A percentile compares a stretch with the other conserved stretches of the same genome.
phyloP scores from a whole-genome alignment of 2,888 invertebrate species.

The Achlya flavicornis region DNA sequence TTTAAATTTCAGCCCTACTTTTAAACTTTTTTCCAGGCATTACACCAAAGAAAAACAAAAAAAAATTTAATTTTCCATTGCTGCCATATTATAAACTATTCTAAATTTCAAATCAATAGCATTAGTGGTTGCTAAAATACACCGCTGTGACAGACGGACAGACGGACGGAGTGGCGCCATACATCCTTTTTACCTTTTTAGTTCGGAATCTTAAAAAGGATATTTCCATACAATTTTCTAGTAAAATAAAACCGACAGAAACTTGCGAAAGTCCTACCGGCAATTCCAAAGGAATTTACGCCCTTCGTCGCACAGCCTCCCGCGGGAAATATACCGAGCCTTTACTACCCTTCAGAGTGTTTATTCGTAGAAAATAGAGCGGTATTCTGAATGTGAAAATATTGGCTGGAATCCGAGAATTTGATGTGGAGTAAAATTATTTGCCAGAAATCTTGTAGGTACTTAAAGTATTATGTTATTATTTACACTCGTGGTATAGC shows the following conservation, averaged over 20 bases:
- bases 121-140: no score
- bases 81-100: no score
- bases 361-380: slow-evolving; percentile 5
- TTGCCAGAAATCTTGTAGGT: neutral
- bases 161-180: no score
- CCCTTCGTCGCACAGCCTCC: neutral
- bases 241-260: neutral
- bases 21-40: no score
- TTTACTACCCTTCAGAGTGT: slow-evolving; percentile 8
- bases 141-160: no score
- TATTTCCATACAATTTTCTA: neutral
- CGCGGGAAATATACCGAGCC: slow-evolving; percentile 9
- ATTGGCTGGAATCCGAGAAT: neutral
- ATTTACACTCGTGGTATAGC: no score
- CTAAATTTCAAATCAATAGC: no score
- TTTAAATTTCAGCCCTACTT: no score
- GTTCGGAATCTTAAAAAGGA: neutral
- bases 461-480: neutral
- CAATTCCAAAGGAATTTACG: slow-evolving; percentile 2
- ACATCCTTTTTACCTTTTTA: no score
- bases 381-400: neutral
- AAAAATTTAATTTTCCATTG: no score
- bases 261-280: neutral
- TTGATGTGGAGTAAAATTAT: neutral
- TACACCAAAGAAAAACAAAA: no score